Base-by-base conservation (phyloP, 2,113 vertebrate genomes). In the Carlito syrichta region DNA sequence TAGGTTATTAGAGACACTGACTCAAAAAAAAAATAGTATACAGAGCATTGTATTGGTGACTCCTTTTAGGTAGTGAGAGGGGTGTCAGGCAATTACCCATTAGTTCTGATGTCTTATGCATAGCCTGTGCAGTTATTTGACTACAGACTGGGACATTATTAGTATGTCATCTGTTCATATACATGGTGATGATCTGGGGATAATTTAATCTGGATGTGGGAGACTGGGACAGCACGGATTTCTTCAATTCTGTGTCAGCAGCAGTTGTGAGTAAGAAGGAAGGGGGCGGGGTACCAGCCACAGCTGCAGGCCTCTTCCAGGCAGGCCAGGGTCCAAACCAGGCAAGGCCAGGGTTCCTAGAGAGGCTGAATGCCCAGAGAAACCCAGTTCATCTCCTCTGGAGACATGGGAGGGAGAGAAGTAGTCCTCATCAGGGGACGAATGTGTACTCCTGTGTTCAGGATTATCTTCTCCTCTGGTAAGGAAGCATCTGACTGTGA, bases 201-300 rank as follows among this genome's bases (percentile, higher is more conserved):
- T 48, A 27, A 52, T 58, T 86, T 73, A 20, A 22, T 66, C 35
- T 91, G 85, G 19, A 45, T 77, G 14, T 56, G 14, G 66, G 27
- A 90, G 66, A 52, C 48, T 62, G n/a, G 40, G 35, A 10, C 48
- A 52, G 54, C 83, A 82, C 74, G 78, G 12, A 52, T 86, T 74
- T 92, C 83, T 94, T 84, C 43, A 92, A 74, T 86, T 89, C 25
- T 56, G 4, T 86, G 11, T 97, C 78, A 77, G 45, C 91, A 25
- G 3, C 63, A 76, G 1, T 50, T 52, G 25, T 32, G 48, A 73
- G 43, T 38, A n/a, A 86, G 93, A 83, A 78, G 13, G 43, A 86
- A 89, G 54, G 68, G 68, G 30, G 17, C 30, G 54, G 73, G 54
- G 12, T 91, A 52, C 71, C 45, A 77, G 52, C 60, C 25, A 25